Percentiles rank a stretch among this genome's conserved stretches.
Evolutionary conservation across 2,113 vertebrate species (phyloP).

Genomic region (Xiphophorus couchianus): DNA sequence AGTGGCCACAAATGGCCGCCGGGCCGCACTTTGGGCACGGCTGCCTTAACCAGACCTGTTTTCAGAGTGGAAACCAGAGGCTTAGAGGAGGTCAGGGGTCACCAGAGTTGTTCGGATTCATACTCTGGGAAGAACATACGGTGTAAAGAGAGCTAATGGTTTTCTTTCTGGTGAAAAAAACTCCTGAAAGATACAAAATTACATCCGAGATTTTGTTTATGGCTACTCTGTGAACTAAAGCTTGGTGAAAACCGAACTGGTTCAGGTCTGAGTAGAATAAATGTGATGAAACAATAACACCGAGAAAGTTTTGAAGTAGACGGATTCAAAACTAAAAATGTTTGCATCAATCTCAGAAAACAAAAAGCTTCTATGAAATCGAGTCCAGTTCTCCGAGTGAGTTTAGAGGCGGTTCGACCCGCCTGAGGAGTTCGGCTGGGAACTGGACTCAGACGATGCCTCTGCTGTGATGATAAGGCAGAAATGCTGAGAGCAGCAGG

Average conservation of each 20-base stretch:
- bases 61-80: not conserved
- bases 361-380: not conserved
- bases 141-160: not conserved
- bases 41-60: not conserved
- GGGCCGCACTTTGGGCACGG: too few relatives aligned
- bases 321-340: not conserved
- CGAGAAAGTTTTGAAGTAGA: not conserved
- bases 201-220: not conserved
- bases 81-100: not conserved
- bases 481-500: conserved; percentile 26
- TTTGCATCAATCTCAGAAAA: not conserved
- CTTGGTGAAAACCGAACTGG: not conserved
- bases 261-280: not conserved
- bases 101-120: not conserved
- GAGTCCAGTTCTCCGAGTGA: not conserved
- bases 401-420: not conserved
- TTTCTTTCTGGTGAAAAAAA: not conserved
- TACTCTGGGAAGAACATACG: not conserved
- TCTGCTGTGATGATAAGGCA: conserved; percentile 21
- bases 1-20: too few relatives aligned
- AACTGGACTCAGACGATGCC: not conserved
- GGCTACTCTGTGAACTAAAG: not conserved
- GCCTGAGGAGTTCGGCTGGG: not conserved
- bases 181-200: not conserved
- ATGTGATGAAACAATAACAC: not conserved